A percentile compares a stretch with the other conserved stretches of the same genome.
phyloP scores from a whole-genome alignment of 2,797 vertebrate genomes.

The Enteromius fasciolatus region DNA sequence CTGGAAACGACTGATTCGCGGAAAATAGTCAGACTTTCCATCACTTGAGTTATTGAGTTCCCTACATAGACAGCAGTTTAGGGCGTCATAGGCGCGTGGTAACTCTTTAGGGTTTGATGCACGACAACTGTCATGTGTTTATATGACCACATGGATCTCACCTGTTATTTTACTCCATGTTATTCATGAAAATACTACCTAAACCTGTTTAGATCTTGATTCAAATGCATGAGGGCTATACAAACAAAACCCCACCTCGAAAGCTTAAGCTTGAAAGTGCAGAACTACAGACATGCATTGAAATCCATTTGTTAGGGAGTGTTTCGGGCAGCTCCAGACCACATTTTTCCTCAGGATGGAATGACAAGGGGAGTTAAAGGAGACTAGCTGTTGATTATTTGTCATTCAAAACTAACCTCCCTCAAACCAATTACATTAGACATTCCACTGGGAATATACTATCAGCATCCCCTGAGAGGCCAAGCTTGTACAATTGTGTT shows the following conservation, averaged over 20 bases:
- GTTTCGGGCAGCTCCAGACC: not conserved
- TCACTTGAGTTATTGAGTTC: not conserved
- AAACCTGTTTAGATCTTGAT: not conserved
- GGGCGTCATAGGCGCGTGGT: not conserved
- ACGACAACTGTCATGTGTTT: not conserved
- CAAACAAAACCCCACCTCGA: constrained; percentile 6
- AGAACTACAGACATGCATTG: not conserved
- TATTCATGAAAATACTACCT: not conserved
- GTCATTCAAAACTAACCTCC: constrained; percentile 27
- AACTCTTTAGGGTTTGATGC: not conserved
- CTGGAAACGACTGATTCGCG: not conserved
- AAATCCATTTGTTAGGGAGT: constrained; percentile 8
- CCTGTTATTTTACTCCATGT: not conserved
- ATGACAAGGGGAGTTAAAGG: constrained; percentile 27
- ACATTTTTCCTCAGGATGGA: not conserved
- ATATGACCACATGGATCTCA: not conserved
- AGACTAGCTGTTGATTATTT: constrained; percentile 18
- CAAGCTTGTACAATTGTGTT: not conserved
- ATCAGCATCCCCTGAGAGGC: not conserved
- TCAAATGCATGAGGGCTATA: constrained; percentile 1
- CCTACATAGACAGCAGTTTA: not conserved
- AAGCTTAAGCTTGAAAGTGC: not conserved
- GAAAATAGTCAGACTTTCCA: not conserved
- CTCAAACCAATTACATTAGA: not conserved
- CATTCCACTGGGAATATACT: not conserved